Percentiles rank a stretch among this genome's conserved stretches.
These are phyloP conservation scores for Hiodon tergisus DNA, from an alignment of 2,113 vertebrate genomes.

Conservation along the genomic window DNA sequence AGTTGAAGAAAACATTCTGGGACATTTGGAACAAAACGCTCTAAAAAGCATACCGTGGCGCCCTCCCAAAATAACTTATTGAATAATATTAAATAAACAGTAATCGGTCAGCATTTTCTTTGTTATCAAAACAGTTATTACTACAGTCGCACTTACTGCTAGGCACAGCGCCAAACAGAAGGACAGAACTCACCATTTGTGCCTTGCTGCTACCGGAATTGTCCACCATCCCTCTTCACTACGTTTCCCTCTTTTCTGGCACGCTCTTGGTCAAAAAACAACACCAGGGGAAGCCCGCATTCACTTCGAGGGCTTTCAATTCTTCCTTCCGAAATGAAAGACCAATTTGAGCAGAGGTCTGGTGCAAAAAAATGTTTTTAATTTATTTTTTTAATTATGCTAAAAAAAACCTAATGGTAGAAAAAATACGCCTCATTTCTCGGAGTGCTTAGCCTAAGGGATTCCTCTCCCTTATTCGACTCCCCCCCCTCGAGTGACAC, in stretches of 20 bases:
- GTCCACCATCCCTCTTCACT: slow-evolving; percentile 70
- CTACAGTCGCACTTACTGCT: background rate
- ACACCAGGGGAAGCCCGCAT: slow-evolving; percentile 40
- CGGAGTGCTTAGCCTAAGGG: slow-evolving; percentile 40
- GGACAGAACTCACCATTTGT: slow-evolving; percentile 63
- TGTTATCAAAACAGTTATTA: too few species aligned
- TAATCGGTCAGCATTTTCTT: too few species aligned
- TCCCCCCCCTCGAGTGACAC: slow-evolving; percentile 46
- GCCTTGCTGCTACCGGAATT: slow-evolving; percentile 65
- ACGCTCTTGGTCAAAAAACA: slow-evolving; percentile 54
- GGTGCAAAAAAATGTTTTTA: background rate
- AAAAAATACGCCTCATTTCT: slow-evolving; percentile 49
- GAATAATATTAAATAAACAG: too few species aligned
- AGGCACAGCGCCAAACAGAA: slow-evolving; percentile 7
- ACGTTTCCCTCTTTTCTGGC: slow-evolving; percentile 50
- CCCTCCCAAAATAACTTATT: too few species aligned
- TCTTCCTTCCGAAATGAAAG: slow-evolving; percentile 27
- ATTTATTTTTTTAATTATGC: background rate
- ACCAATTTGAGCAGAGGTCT: background rate
- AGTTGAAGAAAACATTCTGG: background rate
- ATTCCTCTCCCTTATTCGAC: slow-evolving; percentile 48
- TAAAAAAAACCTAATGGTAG: slow-evolving; percentile 33
- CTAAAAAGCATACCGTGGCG: too few species aligned
- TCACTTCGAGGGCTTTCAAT: slow-evolving; percentile 20
- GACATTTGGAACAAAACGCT: background rate